phyloP scores from a whole-genome alignment of 2,113 vertebrate genomes.

The Galeopterus variegatus region DNA sequence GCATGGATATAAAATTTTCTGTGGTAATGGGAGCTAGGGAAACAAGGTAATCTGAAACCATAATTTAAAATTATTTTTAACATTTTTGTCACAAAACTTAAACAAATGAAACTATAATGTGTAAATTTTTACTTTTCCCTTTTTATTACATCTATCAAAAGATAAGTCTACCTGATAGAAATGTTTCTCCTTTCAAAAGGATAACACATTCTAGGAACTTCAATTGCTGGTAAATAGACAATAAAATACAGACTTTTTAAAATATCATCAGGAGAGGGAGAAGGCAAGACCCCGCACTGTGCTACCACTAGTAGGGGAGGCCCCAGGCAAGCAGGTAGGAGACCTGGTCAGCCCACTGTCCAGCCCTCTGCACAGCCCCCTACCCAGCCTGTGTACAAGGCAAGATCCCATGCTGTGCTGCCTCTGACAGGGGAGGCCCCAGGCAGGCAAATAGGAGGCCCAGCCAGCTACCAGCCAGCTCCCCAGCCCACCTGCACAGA shows the following conservation, averaged over 20 bases:
- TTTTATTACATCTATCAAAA: not conserved
- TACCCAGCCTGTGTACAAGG: no score
- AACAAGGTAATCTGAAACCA: constrained; percentile 78
- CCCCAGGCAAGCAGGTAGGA: no score
- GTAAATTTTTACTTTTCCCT: constrained; percentile 11
- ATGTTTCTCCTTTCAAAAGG: not conserved
- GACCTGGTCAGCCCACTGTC: no score
- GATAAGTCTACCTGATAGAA: not conserved
- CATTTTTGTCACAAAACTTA: constrained; percentile 34
- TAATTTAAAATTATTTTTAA: constrained; percentile 77
- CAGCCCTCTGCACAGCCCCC: no score
- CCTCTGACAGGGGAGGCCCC: no score
- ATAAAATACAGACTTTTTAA: not conserved
- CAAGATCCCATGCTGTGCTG: no score
- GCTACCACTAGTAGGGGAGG: no score
- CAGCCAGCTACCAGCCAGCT: no score
- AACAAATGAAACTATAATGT: not conserved
- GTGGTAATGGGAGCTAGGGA: constrained; percentile 34
- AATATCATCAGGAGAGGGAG: not conserved
- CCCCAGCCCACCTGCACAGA: no score
- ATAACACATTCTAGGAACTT: not conserved
- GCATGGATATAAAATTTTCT: not conserved
- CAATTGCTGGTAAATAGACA: not conserved
- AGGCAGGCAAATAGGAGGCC: no score
- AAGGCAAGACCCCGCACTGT: no score